A percentile compares a stretch with the other conserved stretches of the same genome.
These are phyloP conservation scores for Cathartes aura DNA, from an alignment of 2,113 vertebrate species.

Conservation along the genomic window DNA sequence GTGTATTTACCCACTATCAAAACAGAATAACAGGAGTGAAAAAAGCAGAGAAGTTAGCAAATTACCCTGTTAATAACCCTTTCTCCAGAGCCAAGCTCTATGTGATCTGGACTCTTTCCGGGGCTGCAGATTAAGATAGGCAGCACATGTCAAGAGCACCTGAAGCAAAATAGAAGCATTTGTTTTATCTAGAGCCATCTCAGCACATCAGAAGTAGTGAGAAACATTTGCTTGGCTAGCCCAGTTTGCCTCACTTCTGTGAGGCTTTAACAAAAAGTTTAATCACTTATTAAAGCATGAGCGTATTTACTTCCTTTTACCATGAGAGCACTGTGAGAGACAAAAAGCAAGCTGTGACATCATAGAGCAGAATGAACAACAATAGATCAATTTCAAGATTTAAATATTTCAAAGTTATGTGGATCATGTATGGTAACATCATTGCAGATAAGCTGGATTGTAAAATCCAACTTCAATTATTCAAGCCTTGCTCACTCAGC, in stretches of 20 bases:
- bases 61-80: neutral
- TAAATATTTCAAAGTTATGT: constrained; percentile 23
- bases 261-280: neutral
- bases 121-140: neutral
- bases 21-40: neutral
- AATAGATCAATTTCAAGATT: neutral
- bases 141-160: neutral
- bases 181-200: neutral
- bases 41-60: neutral
- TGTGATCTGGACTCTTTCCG: neutral
- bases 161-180: neutral
- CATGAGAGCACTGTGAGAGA: neutral
- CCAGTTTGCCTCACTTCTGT: neutral
- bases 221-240: neutral
- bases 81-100: neutral
- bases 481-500: neutral
- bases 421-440: neutral
- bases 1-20: neutral
- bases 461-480: neutral
- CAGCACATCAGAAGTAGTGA: neutral
- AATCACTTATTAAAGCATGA: neutral
- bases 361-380: neutral
- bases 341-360: neutral
- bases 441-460: neutral
- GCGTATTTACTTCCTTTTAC: neutral